A percentile compares a stretch with the other conserved stretches of the same genome.
Evolutionary conservation across 2,113 vertebrate genomes (phyloP).

Genomic region (Kryptolebias marmoratus): DNA sequence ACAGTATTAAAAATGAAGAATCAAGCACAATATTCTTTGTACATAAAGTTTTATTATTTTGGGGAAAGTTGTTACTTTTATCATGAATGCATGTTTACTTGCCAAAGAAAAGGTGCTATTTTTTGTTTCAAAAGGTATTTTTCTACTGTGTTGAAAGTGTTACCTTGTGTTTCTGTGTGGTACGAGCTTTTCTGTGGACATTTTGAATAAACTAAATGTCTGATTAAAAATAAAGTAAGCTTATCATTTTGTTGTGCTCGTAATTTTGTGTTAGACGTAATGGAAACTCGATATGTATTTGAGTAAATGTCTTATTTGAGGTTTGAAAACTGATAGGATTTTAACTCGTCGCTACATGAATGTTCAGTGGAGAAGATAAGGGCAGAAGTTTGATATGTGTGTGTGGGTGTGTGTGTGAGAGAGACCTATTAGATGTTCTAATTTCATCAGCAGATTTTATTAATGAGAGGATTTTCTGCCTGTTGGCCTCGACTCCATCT

Average conservation of each 20-base stretch:
- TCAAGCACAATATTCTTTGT: constrained; percentile 62
- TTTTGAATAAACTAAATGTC: constrained; percentile 68
- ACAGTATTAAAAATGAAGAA: constrained; percentile 67
- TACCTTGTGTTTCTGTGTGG: constrained; percentile 32
- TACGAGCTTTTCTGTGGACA: constrained; percentile 30
- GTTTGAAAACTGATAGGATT: neutral
- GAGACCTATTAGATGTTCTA: constrained; percentile 52
- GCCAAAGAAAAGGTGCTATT: constrained; percentile 73
- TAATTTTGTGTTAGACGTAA: too few species aligned
- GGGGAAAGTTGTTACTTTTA: constrained; percentile 47
- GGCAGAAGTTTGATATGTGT: neutral
- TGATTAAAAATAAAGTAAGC: constrained; percentile 8
- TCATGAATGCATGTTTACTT: constrained; percentile 65
- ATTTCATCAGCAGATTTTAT: constrained; percentile 70
- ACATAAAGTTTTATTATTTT: constrained; percentile 55
- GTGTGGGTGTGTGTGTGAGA: constrained; percentile 16
- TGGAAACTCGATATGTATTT: neutral
- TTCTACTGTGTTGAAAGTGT: constrained; percentile 56
- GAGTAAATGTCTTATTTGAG: neutral
- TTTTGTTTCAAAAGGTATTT: constrained; percentile 58
- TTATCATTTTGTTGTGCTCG: neutral
- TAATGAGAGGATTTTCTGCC: constrained; percentile 73
- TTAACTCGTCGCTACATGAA: neutral
- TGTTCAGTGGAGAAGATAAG: constrained; percentile 1
- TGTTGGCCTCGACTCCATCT: constrained; percentile 54